Conservation (phyloP, 92 coral and sea anemone species). For the Phymanthus crucifer region DNA sequence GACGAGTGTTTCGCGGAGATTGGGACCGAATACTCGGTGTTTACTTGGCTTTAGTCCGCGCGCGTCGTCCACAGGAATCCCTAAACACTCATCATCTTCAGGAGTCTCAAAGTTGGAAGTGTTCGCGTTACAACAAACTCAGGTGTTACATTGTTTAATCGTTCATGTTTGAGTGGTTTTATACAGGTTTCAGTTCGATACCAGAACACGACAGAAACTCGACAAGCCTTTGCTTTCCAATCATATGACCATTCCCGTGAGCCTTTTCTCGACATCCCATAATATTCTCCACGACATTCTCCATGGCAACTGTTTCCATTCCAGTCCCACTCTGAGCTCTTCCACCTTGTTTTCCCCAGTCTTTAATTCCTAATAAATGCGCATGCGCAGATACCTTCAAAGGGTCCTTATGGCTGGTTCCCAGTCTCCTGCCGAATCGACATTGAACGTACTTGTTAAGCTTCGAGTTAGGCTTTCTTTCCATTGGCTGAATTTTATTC, state of each 20-base stretch:
- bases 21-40: too few relatives aligned
- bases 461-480: background rate
- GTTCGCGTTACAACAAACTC: too few relatives aligned
- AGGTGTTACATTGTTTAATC: too few relatives aligned
- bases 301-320: background rate
- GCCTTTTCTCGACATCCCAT: background rate
- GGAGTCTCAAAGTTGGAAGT: too few relatives aligned
- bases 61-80: too few relatives aligned
- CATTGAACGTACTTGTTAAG: slow-evolving; percentile 42
- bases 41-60: too few relatives aligned
- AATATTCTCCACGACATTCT: slow-evolving; percentile 14
- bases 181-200: background rate
- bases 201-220: slow-evolving; percentile 7
- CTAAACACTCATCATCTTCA: too few relatives aligned
- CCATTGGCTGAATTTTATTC: slow-evolving; percentile 7
- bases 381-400: background rate
- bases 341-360: background rate
- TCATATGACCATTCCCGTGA: background rate
- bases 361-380: background rate
- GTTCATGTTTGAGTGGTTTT: too few relatives aligned
- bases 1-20: too few relatives aligned
- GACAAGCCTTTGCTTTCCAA: background rate
- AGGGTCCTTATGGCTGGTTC: background rate
- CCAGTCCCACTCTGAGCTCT: background rate
- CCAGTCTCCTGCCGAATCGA: slow-evolving; percentile 56